phyloP scores from a whole-genome alignment of 2,797 vertebrate species.

The Tokudaia muenninki region DNA sequence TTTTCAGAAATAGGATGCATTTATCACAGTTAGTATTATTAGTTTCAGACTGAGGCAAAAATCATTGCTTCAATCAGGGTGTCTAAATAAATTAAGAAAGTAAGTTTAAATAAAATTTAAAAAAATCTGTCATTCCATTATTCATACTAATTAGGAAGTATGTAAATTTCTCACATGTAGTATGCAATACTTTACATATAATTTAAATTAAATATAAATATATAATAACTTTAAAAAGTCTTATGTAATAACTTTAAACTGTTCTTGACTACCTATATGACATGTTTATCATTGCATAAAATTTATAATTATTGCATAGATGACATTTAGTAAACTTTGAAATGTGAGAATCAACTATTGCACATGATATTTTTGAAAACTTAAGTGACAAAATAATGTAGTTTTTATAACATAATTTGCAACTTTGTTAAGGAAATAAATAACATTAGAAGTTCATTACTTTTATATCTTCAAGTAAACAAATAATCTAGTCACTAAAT shows the following conservation, averaged over 20 bases:
- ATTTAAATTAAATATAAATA: not conserved
- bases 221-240: not conserved
- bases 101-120: not conserved
- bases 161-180: not conserved
- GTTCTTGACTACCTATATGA: not conserved
- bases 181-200: not conserved
- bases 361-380: not conserved
- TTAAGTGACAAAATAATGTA: not conserved
- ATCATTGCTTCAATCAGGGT: slow-evolving; percentile 37
- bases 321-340: not conserved
- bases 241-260: not conserved
- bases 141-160: slow-evolving; percentile 20
- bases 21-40: not conserved
- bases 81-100: slow-evolving; percentile 56
- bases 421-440: not conserved
- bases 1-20: not conserved
- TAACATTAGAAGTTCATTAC: not conserved
- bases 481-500: not conserved
- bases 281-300: not conserved
- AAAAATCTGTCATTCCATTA: not conserved
- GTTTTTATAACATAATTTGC: not conserved
- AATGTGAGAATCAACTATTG: not conserved
- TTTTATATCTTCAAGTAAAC: slow-evolving; percentile 9
- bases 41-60: not conserved
- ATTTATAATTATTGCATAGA: not conserved